Evolutionary conservation across 2,113 vertebrate genomes (phyloP).

Genomic region (Cnemophilus loriae): DNA sequence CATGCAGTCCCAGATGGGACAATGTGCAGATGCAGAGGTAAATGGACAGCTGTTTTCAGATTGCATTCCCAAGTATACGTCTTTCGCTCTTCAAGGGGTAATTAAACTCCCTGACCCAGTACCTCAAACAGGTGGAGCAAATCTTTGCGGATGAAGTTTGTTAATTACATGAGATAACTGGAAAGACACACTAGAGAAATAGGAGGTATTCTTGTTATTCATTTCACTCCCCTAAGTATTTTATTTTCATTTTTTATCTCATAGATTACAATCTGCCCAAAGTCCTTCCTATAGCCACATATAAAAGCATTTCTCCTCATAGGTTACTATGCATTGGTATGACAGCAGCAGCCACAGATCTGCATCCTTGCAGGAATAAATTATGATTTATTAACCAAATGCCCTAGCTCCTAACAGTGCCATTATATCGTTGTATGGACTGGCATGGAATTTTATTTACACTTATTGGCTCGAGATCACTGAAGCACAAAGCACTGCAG

Average conservation of each 20-base stretch:
- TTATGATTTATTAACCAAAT: conserved; percentile 60
- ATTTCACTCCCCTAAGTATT: neutral
- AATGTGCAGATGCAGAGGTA: neutral
- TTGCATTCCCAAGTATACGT: neutral
- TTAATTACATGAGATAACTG: neutral
- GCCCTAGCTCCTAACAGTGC: neutral
- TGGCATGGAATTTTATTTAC: conserved; percentile 64
- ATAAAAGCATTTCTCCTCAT: neutral
- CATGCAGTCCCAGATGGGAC: neutral
- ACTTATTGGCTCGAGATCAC: conserved; percentile 23
- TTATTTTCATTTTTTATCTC: neutral
- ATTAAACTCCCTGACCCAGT: neutral
- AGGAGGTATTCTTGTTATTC: neutral
- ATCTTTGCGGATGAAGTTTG: neutral
- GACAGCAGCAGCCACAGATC: neutral
- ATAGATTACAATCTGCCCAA: neutral
- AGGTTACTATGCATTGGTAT: neutral
- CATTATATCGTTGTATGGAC: conserved; percentile 12
- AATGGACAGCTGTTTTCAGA: neutral
- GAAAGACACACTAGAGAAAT: neutral
- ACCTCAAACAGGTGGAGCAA: neutral
- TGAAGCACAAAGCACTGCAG: conserved; percentile 52
- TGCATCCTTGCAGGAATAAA: conserved; percentile 23
- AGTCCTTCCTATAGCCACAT: neutral
- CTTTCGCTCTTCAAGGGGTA: neutral